Percentiles rank a stretch among this genome's conserved stretches.
phyloP scores from a whole-genome alignment of 2,888 invertebrate species.

The Idaea straminata region DNA sequence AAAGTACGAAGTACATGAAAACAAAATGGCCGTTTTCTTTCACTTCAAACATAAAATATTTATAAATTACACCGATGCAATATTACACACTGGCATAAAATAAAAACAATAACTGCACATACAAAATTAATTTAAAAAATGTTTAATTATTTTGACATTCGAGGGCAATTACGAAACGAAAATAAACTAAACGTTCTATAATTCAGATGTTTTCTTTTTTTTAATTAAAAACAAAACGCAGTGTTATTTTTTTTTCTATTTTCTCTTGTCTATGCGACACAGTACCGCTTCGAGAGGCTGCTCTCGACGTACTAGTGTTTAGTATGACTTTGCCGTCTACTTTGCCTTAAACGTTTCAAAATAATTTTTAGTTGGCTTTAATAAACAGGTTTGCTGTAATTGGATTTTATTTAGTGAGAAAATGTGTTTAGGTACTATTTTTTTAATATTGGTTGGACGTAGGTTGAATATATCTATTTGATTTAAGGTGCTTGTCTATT shows the following conservation, averaged over 20 bases:
- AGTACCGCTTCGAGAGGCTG: not conserved
- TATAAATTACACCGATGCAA: too few species aligned
- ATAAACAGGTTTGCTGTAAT: not conserved
- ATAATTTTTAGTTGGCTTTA: not conserved
- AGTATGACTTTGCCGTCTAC: not conserved
- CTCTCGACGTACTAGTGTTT: not conserved
- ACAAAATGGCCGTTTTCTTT: too few species aligned
- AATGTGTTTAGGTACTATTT: not conserved
- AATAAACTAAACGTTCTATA: not conserved
- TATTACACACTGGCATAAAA: too few species aligned
- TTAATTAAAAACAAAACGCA: not conserved
- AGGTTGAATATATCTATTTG: too few species aligned
- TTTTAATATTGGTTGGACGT: too few species aligned
- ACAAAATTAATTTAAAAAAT: not conserved
- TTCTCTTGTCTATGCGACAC: not conserved
- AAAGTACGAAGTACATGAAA: too few species aligned
- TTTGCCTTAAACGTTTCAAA: not conserved
- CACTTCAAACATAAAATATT: too few species aligned
- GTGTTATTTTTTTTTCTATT: not conserved
- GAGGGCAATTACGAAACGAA: not conserved
- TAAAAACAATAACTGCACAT: not conserved
- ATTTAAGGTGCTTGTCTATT: too few species aligned
- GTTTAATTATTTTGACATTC: not conserved
- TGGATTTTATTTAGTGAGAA: not conserved
- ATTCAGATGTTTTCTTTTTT: not conserved